A percentile compares a stretch with the other conserved stretches of the same genome.
Conservation (phyloP, 2,888 invertebrate genomes). For the Fragum fragum region DNA sequence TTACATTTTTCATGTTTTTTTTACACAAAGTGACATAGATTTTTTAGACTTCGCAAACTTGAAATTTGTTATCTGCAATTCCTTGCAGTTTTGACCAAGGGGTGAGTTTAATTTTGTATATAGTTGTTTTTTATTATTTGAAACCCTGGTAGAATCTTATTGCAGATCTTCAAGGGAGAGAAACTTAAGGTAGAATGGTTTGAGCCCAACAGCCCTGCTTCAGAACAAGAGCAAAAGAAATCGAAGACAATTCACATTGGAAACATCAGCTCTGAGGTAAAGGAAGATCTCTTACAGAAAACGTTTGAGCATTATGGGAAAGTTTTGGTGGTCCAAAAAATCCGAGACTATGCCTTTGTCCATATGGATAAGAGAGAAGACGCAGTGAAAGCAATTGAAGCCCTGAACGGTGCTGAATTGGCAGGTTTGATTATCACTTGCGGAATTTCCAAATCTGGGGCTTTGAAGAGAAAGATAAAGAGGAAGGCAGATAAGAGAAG, state of each 20-base stretch:
- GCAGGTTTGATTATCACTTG: slow-evolving; percentile 37
- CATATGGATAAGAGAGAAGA: slow-evolving; percentile 59
- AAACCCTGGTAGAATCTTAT: no score
- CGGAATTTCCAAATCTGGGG: slow-evolving; percentile 55
- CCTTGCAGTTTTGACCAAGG: no score
- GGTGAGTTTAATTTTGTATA: no score
- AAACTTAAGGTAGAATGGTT: slow-evolving; percentile 58
- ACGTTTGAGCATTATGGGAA: slow-evolving; percentile 61
- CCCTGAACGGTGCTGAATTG: slow-evolving; percentile 43
- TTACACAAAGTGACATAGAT: no score
- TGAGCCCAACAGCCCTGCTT: slow-evolving; percentile 47
- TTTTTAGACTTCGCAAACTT: no score
- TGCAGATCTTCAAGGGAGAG: slow-evolving; percentile 51
- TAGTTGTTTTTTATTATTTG: no score
- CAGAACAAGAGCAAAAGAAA: slow-evolving; percentile 37
- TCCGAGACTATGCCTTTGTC: slow-evolving; percentile 61
- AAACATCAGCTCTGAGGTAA: slow-evolving; percentile 51
- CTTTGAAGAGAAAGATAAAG: slow-evolving; percentile 51
- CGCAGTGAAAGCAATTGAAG: slow-evolving; percentile 51
- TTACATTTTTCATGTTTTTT: no score
- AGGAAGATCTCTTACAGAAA: slow-evolving; percentile 46
- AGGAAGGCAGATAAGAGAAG: slow-evolving; percentile 32
- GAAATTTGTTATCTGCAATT: no score
- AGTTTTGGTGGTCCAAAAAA: slow-evolving; percentile 57
- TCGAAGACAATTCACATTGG: slow-evolving; percentile 55